Evolutionary conservation across 1,140 invertebrate genomes (phyloP), one percentile per base, ranked within the genome.

Genomic region (Glomeris maerens): DNA sequence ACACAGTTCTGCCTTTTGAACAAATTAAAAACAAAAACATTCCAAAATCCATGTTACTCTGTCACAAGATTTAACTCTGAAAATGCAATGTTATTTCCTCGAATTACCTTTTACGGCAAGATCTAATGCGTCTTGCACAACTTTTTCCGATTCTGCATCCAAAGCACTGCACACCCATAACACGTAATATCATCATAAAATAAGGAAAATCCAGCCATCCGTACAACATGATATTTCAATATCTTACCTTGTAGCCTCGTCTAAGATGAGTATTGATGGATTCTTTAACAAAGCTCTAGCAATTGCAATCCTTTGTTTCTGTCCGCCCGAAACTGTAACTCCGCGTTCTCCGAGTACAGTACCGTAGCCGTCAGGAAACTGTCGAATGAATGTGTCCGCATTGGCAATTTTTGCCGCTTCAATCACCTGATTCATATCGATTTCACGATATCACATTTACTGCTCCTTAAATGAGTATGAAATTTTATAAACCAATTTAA

Each of bases 241-340:
- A 26, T 31, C 17, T 27, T 62, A 85, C 82, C 83, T 90, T 3
- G 88, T 93, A 20, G 88, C 88, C 73, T 94, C 88, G 70, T 94
- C 89, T 28, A 92, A 63, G 56, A 93, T 78, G 38, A 93, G 70
- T 55, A 94, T 77, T 17, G 77, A 75, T 0, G 89, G 90, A 62
- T 89, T 80, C 69, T 92, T 92, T 1, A 93, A 63, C 17, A 94
- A 71, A 0, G 88, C 88, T 52, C 89, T 66, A 0, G 89, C 88
- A 54, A 94, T 93, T 7, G 87, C 86, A 54, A 94, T 84, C 52
- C 89, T 72, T 64, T 93, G 89, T 57, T 90, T 86, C 66, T 94
- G 89, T 1, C 89, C 89, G 2, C 88, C 89, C 49, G 85, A 90
- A 22, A 95, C 70, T 31, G 87, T 81, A n/a, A 80, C 76, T 1